Percentiles rank a stretch among this genome's conserved stretches.
These are phyloP conservation scores for Vireo griseus DNA, from an alignment of 2,797 vertebrate genomes.

Conservation along the genomic window DNA sequence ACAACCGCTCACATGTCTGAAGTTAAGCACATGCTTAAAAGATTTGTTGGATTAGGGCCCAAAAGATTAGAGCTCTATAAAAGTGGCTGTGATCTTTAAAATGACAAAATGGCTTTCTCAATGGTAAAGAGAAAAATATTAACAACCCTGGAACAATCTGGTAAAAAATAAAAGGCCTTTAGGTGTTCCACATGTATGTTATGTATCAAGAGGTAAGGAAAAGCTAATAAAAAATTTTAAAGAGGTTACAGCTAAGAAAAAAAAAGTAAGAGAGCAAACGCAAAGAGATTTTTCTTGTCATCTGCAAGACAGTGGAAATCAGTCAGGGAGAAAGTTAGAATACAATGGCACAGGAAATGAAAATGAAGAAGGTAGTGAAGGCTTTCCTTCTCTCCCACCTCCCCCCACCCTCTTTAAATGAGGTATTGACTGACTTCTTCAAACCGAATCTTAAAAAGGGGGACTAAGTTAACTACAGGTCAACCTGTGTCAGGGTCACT, in stretches of 20 bases:
- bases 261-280: neutral
- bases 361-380: constrained; percentile 6
- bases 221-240: neutral
- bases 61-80: constrained; percentile 34
- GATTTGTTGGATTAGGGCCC: constrained; percentile 55
- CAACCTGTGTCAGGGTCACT: constrained; percentile 22
- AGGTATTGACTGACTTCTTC: constrained; percentile 50
- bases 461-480: constrained; percentile 44
- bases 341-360: constrained; percentile 43
- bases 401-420: neutral
- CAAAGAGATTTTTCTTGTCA: neutral
- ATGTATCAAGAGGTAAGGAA: neutral
- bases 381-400: neutral
- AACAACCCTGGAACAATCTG: neutral
- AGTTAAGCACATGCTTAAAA: constrained; percentile 58
- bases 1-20: neutral
- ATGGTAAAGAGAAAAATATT: neutral
- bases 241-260: neutral
- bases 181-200: neutral
- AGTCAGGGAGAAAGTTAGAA: constrained; percentile 15
- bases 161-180: neutral
- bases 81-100: constrained; percentile 28
- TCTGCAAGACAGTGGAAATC: neutral
- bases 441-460: constrained; percentile 15
- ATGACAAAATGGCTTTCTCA: constrained; percentile 34